Percentiles rank a stretch among this genome's conserved stretches.
phyloP scores from a whole-genome alignment of 2,797 vertebrate genomes.

The Avahi laniger region DNA sequence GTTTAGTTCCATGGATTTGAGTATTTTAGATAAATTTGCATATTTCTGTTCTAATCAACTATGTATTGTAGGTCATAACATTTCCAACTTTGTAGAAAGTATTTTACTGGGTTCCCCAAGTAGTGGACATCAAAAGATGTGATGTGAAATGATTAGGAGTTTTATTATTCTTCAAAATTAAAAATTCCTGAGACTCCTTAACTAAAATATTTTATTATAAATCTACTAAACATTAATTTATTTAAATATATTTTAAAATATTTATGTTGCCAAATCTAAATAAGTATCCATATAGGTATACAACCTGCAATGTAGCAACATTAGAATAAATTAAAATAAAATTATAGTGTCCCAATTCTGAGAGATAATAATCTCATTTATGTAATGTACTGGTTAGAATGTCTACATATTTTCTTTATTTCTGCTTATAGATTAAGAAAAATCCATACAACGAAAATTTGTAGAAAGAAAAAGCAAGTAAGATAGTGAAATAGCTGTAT shows the following conservation, averaged over 20 bases:
- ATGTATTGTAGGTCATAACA: neutral
- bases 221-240: neutral
- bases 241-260: neutral
- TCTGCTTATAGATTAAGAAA: neutral
- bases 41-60: neutral
- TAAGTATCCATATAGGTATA: neutral
- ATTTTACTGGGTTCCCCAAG: neutral
- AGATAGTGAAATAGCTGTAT: neutral
- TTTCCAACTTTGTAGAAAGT: neutral
- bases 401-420: neutral
- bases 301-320: neutral
- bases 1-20: neutral
- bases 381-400: neutral
- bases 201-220: neutral
- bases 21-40: neutral
- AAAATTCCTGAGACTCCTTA: neutral
- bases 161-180: neutral
- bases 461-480: neutral
- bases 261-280: neutral
- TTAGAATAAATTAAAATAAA: conserved; percentile 2
- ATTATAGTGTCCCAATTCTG: neutral
- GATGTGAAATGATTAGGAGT: neutral
- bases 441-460: neutral
- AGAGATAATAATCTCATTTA: neutral
- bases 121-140: neutral